Evolutionary conservation across 2,888 invertebrate species (phyloP), one percentile per base, ranked within the genome.

Genomic region (Rhagium mordax): DNA sequence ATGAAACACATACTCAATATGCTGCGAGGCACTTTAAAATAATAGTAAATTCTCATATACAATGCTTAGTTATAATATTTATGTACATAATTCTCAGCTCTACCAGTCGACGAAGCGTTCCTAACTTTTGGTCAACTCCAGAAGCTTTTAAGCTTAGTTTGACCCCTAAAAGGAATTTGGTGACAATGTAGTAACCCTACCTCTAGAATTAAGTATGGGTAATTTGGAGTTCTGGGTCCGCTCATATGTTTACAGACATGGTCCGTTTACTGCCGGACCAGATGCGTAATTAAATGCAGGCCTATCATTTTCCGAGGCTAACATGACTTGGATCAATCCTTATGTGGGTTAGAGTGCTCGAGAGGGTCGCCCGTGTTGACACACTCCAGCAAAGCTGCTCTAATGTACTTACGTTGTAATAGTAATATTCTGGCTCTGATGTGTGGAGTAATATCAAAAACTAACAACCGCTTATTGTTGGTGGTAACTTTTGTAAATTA

Each of bases 201-300:
- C 72, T 68, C 70, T 24, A 59, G 67, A 74, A 79, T 77, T 76
- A 75, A 79, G 75, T 77, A 72, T 72, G 77, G 78, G 77, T 72
- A 78, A 79, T 78, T 79, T 78, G 70, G 69, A 66, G 59, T 27
- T 74, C 59, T 66, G 60, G 70, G 76, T 74, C 59, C 51, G 61
- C 74, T 69, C 71, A 65, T 74, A 71, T 75, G 74, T 75, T 75
- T 74, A 70, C 69, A 60, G 75, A 67, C 70, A 72, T 72, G 70
- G 74, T 70, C 74, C 75, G 72, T 74, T 76, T 78, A 75, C 61
- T 71, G 27, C 62, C 71, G 64, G 53, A 62, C 75, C 74, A 76
- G 74, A 78, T 74, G 72, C 72, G 77, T 77, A 78, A 78, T 79
- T 79, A 79, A 79, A 77, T 77, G 78, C 78, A 72, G 77, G 73